Evolutionary conservation across 2,113 vertebrate genomes (phyloP).

Genomic region (Cyprinodon tularosa): DNA sequence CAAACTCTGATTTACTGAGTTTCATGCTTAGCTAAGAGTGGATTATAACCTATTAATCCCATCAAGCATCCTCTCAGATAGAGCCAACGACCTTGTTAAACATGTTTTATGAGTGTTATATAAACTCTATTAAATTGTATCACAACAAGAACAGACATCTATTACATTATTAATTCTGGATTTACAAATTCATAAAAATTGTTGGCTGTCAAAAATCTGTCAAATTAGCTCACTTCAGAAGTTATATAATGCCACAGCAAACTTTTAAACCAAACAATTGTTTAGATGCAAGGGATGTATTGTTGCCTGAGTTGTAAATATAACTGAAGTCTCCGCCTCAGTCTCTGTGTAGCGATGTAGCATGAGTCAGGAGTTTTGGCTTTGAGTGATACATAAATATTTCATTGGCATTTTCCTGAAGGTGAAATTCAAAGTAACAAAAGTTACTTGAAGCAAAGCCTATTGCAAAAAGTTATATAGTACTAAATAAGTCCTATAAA

Average conservation of each 20-base stretch:
- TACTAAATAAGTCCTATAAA: background rate
- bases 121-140: constrained; percentile 2
- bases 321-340: background rate
- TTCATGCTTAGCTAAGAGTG: background rate
- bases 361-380: background rate
- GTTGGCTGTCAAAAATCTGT: background rate
- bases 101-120: background rate
- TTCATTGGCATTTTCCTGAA: constrained; percentile 12
- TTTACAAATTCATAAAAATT: background rate
- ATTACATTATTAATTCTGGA: background rate
- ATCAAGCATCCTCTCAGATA: background rate
- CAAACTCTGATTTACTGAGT: background rate
- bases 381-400: background rate
- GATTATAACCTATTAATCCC: constrained; percentile 9
- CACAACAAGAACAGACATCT: background rate
- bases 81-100: background rate
- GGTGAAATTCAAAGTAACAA: background rate
- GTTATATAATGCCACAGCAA: background rate
- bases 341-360: background rate
- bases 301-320: background rate
- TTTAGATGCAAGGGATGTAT: background rate
- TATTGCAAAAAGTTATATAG: background rate
- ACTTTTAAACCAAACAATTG: background rate
- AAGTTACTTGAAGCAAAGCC: background rate
- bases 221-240: background rate